Evolutionary conservation across 2,113 vertebrate genomes (phyloP).

Genomic region (Ptyas mucosa): DNA sequence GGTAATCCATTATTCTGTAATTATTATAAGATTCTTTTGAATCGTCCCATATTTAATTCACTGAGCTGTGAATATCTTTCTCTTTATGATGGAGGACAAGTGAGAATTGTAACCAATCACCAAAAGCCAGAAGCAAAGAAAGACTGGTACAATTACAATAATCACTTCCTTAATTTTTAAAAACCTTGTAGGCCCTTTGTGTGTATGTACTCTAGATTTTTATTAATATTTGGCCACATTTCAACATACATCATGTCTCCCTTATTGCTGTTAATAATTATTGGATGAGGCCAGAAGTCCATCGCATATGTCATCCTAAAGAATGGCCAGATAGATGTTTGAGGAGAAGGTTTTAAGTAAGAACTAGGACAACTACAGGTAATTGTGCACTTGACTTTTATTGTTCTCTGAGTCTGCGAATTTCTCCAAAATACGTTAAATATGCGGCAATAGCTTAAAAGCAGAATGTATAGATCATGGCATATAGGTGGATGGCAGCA

Average conservation of each 20-base stretch:
- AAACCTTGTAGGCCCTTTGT: neutral
- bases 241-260: neutral
- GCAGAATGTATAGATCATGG: neutral
- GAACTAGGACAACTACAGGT: neutral
- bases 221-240: neutral
- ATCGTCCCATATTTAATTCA: constrained; percentile 30
- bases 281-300: neutral
- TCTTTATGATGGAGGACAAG: neutral
- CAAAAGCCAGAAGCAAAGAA: neutral
- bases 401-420: neutral
- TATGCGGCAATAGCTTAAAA: neutral
- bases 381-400: neutral
- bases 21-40: neutral
- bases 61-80: constrained; percentile 15
- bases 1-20: neutral
- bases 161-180: neutral
- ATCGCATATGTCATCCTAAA: neutral
- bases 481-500: neutral
- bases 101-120: neutral
- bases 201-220: neutral
- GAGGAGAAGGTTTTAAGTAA: neutral
- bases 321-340: neutral
- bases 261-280: neutral
- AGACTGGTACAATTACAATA: neutral
- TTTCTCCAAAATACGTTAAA: neutral